phyloP scores from a whole-genome alignment of 1,140 invertebrate species.

The Oedothorax gibbosus region DNA sequence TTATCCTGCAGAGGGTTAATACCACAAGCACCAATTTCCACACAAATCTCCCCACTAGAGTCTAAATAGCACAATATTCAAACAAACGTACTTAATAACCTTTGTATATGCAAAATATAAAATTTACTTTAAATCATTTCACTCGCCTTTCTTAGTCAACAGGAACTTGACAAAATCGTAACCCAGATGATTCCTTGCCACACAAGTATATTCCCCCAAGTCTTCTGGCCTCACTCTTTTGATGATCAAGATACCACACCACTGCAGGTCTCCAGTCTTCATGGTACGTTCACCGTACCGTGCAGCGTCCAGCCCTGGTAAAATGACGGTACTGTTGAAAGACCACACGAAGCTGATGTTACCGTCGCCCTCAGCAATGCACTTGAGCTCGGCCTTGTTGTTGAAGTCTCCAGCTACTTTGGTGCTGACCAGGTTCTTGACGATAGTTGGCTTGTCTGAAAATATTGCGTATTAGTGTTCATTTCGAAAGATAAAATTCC shows the following conservation, averaged over 20 bases:
- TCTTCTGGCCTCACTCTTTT: constrained; percentile 84
- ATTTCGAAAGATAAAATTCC: too few relatives aligned
- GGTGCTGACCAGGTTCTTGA: constrained; percentile 79
- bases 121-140: not conserved
- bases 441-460: constrained; percentile 88
- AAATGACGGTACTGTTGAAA: constrained; percentile 59
- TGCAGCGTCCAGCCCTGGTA: constrained; percentile 58
- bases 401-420: constrained; percentile 90
- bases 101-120: too few relatives aligned
- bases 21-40: too few relatives aligned
- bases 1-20: too few relatives aligned
- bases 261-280: constrained; percentile 15
- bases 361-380: constrained; percentile 84
- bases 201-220: constrained; percentile 90
- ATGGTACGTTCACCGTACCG: constrained; percentile 78
- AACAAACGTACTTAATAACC: too few relatives aligned
- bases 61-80: too few relatives aligned
- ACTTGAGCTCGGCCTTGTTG: constrained; percentile 81
- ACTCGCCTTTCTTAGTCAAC: constrained; percentile 58
- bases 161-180: constrained; percentile 70
- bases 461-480: constrained; percentile 31
- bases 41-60: too few relatives aligned
- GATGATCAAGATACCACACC: constrained; percentile 78
- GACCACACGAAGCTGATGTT: constrained; percentile 85
- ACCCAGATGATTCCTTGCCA: constrained; percentile 87